Evolutionary conservation across 2,888 invertebrate genomes (phyloP).

Genomic region (Leucophenga maculata): DNA sequence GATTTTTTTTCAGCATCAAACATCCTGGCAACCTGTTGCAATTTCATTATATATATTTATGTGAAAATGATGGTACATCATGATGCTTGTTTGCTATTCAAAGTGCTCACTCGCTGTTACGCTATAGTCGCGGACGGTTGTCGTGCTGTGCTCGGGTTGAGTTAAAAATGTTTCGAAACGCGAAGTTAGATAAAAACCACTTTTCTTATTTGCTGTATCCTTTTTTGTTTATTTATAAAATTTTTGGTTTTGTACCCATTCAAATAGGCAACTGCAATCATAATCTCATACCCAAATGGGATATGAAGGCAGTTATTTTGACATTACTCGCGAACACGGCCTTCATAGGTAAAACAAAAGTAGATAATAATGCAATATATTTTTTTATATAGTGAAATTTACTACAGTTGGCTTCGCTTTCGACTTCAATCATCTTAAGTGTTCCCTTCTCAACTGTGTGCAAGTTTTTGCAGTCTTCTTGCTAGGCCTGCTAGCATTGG

Average conservation of each 20-base stretch:
- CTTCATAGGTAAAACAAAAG: conserved; percentile 39
- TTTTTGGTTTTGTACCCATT: conserved; percentile 55
- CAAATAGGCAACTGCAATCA: conserved; percentile 35
- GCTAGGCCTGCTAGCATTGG: conserved; percentile 44
- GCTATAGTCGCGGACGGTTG: too few species aligned
- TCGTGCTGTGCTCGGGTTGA: too few species aligned
- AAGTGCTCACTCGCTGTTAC: too few species aligned
- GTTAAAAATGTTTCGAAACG: neutral
- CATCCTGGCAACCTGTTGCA: too few species aligned
- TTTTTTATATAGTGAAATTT: neutral
- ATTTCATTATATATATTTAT: too few species aligned
- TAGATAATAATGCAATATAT: neutral
- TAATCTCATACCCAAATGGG: conserved; percentile 32
- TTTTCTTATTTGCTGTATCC: conserved; percentile 54
- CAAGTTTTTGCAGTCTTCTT: conserved; percentile 54
- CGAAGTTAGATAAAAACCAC: conserved; percentile 32
- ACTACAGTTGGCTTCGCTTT: conserved; percentile 48
- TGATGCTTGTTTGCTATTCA: too few species aligned
- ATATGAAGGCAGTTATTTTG: conserved; percentile 35
- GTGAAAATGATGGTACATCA: too few species aligned
- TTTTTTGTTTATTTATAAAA: conserved; percentile 53
- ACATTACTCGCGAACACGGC: conserved; percentile 33
- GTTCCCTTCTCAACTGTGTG: conserved; percentile 50
- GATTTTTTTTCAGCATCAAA: too few species aligned
- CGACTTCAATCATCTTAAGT: conserved; percentile 43